Evolutionary conservation across 2,888 invertebrate genomes (phyloP), one percentile per base, ranked within the genome.

Genomic region (Cheilosia soror): DNA sequence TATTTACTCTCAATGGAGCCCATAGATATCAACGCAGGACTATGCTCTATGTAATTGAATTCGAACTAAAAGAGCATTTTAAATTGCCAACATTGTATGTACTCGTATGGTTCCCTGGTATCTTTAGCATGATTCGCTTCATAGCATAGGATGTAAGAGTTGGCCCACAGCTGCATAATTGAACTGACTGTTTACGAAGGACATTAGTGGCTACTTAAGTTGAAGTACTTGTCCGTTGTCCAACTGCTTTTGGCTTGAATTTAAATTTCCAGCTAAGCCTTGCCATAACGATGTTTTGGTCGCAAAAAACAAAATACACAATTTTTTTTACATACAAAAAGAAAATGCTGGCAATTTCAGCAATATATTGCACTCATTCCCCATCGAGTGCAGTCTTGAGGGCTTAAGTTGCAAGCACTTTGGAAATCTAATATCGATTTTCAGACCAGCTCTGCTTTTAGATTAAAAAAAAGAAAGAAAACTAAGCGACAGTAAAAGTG

Each of bases 371-470:
- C 57, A 51, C 51, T 73, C 51, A 80, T 49, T 51, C 51, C 37
- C 53, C 53, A 33, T 63, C 5, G 33, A 63, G 81, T 40, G 27
- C 0, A 5, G 15, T 71, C 72, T 62, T 65, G 58, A 69, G 57
- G 58, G 60, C 47, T 68, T 71, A 62, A 68, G 40, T 73, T 78
- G 62, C 62, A 78, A 68, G 44, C 68, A 51, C 62, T 78, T 47
- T 20, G 62, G 44, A 69, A 68, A 83, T 63, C 31, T 42, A 15
- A 73, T 78, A 83, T 73, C 68, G 68, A 78, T 78, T 83, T 49
- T 31, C 49, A 27, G 6, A 57, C 31, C 29, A 49, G 25, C 58
- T 33, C 25, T 33, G 13, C 40, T 7, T 13, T 40, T 49, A 11
- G 25, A 27, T 5, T 33, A 31, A 44, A 33, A 44, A 60, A 76